Evolutionary conservation across 2,113 vertebrate species (phyloP).

Genomic region (Rhombomys opimus): DNA sequence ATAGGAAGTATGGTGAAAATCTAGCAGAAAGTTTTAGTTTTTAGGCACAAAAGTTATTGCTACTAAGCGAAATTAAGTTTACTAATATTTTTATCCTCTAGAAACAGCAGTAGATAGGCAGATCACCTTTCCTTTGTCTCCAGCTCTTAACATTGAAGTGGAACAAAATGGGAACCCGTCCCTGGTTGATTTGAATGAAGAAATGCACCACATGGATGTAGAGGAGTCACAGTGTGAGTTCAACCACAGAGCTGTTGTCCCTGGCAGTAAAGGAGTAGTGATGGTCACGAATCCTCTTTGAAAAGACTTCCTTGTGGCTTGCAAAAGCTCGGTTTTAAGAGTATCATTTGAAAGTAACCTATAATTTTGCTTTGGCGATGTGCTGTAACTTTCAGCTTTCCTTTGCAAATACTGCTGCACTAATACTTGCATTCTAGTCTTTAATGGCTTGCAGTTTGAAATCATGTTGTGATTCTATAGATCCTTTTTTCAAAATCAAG

Average conservation of each 20-base stretch:
- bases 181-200: constrained; percentile 93
- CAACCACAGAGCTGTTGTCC: constrained; percentile 74
- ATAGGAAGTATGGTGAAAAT: constrained; percentile 51
- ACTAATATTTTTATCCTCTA: constrained; percentile 87
- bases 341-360: constrained; percentile 58
- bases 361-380: constrained; percentile 69
- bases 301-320: constrained; percentile 68
- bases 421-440: constrained; percentile 66
- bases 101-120: constrained; percentile 98
- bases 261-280: constrained; percentile 68
- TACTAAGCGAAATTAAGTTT: constrained; percentile 79
- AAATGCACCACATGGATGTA: constrained; percentile 98
- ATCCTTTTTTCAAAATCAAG: constrained; percentile 59
- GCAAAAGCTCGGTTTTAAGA: constrained; percentile 69
- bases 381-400: constrained; percentile 76
- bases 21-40: constrained; percentile 64
- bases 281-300: constrained; percentile 39
- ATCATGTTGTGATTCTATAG: constrained; percentile 58
- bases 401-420: constrained; percentile 67
- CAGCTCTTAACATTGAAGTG: constrained; percentile 92
- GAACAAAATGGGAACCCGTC: constrained; percentile 95
- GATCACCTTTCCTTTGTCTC: constrained; percentile 96
- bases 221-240: constrained; percentile 95
- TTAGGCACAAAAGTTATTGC: constrained; percentile 73
- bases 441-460: constrained; percentile 66